phyloP scores from a whole-genome alignment of 2,888 invertebrate genomes.

The Brachyopa scutellaris region DNA sequence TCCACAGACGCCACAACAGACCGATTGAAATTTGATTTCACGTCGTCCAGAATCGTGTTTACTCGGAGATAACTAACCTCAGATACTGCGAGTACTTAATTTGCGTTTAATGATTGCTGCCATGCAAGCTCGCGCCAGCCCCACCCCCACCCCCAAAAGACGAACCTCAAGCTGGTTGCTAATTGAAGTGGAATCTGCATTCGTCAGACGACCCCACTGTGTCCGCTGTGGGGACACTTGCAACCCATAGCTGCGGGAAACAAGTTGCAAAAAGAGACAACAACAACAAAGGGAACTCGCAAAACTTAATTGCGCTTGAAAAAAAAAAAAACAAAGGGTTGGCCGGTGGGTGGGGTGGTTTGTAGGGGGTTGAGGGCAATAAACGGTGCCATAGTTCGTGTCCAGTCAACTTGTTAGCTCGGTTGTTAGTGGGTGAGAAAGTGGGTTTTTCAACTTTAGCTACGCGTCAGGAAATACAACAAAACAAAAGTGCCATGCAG shows the following conservation, averaged over 20 bases:
- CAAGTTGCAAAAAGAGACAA: neutral
- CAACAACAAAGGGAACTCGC: neutral
- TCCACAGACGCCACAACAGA: neutral
- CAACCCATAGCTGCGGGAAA: constrained; percentile 29
- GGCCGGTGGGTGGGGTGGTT: neutral
- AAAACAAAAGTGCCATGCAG: neutral
- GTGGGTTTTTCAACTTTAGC: neutral
- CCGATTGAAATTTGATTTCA: neutral
- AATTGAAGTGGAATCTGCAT: constrained; percentile 8
- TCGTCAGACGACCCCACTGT: neutral
- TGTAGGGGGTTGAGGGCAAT: constrained; percentile 33
- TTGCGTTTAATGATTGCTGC: neutral
- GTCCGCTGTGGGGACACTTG: neutral
- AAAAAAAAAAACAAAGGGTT: neutral
- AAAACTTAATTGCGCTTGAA: constrained; percentile 25
- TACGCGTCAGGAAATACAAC: constrained; percentile 14
- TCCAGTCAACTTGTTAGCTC: constrained; percentile 47
- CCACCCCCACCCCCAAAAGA: neutral
- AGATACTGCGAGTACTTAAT: constrained; percentile 13
- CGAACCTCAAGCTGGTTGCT: neutral
- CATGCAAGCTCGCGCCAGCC: neutral
- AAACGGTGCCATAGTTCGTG: constrained; percentile 44
- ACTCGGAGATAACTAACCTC: constrained; percentile 2
- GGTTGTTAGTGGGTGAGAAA: no score
- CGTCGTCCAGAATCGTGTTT: neutral